Conservation (phyloP, 2,797 vertebrate species). For the Mus minutoides region DNA sequence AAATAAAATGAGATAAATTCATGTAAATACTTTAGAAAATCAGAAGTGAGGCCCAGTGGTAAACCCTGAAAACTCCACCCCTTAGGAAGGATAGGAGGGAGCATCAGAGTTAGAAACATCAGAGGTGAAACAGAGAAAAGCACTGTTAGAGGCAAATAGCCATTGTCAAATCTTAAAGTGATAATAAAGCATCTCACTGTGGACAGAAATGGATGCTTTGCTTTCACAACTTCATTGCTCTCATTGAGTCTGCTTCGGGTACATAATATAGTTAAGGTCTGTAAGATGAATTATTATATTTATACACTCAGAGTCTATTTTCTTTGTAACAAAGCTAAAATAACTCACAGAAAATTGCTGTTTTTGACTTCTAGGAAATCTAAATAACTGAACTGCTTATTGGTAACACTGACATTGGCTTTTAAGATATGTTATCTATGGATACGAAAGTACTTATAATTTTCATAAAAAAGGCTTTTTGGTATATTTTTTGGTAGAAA, state of each 20-base stretch:
- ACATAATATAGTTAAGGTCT: background rate
- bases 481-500: background rate
- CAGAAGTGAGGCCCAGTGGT: background rate
- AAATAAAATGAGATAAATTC: background rate
- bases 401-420: background rate
- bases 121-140: background rate
- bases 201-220: background rate
- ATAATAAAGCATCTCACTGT: background rate
- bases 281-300: background rate
- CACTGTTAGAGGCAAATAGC: background rate
- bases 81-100: rapidly evolving
- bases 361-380: background rate
- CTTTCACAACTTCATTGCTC: background rate
- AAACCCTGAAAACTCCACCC: background rate
- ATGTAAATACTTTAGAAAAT: background rate
- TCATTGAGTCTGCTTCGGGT: background rate
- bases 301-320: background rate
- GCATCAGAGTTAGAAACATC: background rate
- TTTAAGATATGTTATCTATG: slow-evolving; percentile 9
- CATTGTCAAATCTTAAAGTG: background rate
- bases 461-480: background rate
- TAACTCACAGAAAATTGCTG: background rate
- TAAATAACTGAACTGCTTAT: background rate
- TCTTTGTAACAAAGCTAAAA: background rate
- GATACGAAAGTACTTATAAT: background rate